A percentile compares a stretch with the other conserved stretches of the same genome.
These are phyloP conservation scores for Drosophila greeni DNA, from an alignment of 2,888 invertebrate species.

Conservation along the genomic window DNA sequence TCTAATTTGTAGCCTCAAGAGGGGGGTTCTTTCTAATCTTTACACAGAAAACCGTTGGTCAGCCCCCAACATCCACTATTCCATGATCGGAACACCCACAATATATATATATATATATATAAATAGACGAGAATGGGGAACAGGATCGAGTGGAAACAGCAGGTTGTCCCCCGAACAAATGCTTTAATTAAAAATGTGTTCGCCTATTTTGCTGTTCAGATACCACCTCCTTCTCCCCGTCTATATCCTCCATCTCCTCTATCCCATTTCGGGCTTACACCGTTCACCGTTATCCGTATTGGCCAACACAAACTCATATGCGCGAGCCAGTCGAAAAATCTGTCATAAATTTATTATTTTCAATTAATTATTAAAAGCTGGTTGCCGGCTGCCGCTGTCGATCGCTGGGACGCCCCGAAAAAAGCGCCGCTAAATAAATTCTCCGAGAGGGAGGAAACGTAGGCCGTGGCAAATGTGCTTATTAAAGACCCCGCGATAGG, in stretches of 20 bases:
- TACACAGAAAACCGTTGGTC: constrained; percentile 21
- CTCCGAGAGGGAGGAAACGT: constrained; percentile 18
- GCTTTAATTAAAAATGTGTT: constrained; percentile 70
- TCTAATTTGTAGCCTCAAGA: not conserved
- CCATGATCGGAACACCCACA: constrained; percentile 44
- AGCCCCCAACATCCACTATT: constrained; percentile 13
- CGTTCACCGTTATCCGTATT: constrained; percentile 67
- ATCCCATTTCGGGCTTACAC: constrained; percentile 24
- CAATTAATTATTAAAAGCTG: constrained; percentile 62
- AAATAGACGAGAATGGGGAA: constrained; percentile 1
- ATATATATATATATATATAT: constrained; percentile 1
- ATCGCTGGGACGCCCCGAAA: constrained; percentile 59
- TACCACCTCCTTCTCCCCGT: constrained; percentile 6
- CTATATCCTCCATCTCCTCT: not conserved
- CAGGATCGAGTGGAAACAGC: constrained; percentile 33
- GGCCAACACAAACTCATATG: constrained; percentile 50
- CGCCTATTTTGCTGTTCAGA: constrained; percentile 58
- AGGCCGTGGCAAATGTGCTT: constrained; percentile 38
- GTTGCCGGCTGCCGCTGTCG: constrained; percentile 43
- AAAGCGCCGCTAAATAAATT: constrained; percentile 65
- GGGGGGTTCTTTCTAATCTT: not conserved
- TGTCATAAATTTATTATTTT: constrained; percentile 74
- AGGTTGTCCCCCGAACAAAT: constrained; percentile 53
- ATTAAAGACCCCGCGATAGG: constrained; percentile 46
- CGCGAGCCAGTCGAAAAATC: constrained; percentile 60